Percentiles rank a stretch among this genome's conserved stretches.
These are phyloP conservation scores for Centropus unirufus DNA, from an alignment of 2,113 vertebrate genomes.

Conservation along the genomic window DNA sequence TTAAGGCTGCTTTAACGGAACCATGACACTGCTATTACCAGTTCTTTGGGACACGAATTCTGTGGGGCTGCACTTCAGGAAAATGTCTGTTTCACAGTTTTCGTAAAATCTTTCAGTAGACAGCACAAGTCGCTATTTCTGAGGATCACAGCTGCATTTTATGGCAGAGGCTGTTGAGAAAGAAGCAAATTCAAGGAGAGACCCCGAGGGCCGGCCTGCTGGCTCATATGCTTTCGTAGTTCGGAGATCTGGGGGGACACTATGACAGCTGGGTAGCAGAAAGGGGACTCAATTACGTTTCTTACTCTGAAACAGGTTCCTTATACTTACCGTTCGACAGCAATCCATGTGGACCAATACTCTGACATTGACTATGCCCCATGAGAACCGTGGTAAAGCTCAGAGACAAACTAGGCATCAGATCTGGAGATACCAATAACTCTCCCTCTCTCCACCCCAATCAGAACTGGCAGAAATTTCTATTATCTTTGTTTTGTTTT, in stretches of 20 bases:
- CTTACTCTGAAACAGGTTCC: background rate
- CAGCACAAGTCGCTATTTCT: background rate
- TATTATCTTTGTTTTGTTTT: background rate
- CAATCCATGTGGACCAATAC: background rate
- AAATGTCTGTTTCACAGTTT: background rate
- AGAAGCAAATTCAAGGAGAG: background rate
- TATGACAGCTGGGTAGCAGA: background rate
- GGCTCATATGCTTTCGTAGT: background rate
- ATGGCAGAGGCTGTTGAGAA: background rate
- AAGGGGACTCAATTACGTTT: background rate
- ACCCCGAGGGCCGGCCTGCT: background rate
- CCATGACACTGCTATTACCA: background rate
- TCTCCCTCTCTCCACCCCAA: rapidly evolving
- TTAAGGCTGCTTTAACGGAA: background rate
- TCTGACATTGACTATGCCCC: background rate
- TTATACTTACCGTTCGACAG: rapidly evolving
- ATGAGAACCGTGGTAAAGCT: background rate
- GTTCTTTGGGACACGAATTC: background rate
- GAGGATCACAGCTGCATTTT: background rate
- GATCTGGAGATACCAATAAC: background rate
- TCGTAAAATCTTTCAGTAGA: background rate
- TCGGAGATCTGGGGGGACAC: background rate
- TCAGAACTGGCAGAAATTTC: background rate
- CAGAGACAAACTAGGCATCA: background rate
- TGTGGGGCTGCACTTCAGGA: background rate